Conservation (phyloP, 2,113 vertebrate species). For the Erythrocercus mccallii region DNA sequence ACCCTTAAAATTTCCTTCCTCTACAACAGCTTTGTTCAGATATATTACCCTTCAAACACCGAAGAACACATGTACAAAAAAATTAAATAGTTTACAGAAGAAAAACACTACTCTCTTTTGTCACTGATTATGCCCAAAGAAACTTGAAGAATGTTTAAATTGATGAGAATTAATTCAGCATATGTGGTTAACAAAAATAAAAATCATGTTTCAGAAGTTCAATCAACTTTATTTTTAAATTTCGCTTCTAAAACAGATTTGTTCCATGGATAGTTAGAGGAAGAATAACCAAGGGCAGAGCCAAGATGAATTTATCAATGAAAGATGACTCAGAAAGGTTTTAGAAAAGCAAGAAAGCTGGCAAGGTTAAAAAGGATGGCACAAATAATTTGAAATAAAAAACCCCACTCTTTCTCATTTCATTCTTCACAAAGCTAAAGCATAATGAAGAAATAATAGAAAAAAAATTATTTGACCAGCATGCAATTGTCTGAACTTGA, state of each 20-base stretch:
- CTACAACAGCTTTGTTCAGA: not conserved
- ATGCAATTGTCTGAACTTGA: not conserved
- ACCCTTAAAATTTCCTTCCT: not conserved
- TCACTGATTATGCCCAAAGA: not conserved
- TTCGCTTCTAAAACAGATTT: not conserved
- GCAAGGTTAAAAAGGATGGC: not conserved
- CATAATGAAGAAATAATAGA: not conserved
- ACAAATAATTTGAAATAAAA: not conserved
- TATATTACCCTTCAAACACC: not conserved
- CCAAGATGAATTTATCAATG: constrained; percentile 6
- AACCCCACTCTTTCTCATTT: not conserved
- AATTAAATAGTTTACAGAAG: not conserved
- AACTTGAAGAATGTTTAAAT: not conserved
- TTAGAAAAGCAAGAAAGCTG: not conserved
- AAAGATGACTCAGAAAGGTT: not conserved
- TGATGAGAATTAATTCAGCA: not conserved
- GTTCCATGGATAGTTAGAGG: not conserved
- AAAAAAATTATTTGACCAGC: not conserved
- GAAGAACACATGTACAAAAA: not conserved
- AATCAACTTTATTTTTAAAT: not conserved
- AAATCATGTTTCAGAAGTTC: not conserved
- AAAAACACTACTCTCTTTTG: not conserved
- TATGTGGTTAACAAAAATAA: not conserved
- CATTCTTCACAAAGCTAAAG: not conserved
- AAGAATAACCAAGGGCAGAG: constrained; percentile 21